phyloP scores from a whole-genome alignment of 2,888 invertebrate genomes.

The Gasteruption jaculator region DNA sequence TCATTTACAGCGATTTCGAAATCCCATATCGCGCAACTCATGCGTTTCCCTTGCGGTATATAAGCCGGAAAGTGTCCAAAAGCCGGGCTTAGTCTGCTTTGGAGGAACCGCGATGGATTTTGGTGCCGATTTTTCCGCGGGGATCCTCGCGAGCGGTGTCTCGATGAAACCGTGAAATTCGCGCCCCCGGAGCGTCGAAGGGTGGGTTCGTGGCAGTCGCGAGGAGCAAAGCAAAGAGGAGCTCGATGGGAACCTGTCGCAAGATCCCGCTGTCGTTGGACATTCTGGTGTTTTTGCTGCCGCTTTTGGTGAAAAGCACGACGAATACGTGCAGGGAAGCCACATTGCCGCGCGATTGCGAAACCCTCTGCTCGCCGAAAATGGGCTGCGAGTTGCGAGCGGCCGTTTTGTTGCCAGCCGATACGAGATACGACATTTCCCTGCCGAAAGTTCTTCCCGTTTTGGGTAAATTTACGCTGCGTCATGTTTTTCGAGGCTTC shows the following conservation, averaged over 20 bases:
- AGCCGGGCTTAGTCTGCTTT: too few species aligned
- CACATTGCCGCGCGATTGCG: conserved; percentile 48
- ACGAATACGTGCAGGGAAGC: conserved; percentile 37
- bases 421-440: conserved; percentile 60
- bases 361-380: conserved; percentile 52
- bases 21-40: too few species aligned
- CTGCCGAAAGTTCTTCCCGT: conserved; percentile 65
- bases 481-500: too few species aligned
- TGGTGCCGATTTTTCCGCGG: too few species aligned
- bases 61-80: too few species aligned
- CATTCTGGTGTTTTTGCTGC: conserved; percentile 15
- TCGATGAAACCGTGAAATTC: background rate
- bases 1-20: too few species aligned
- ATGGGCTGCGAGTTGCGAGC: conserved; percentile 60
- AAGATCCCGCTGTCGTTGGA: conserved; percentile 1
- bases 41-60: too few species aligned
- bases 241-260: too few species aligned
- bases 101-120: too few species aligned
- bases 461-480: conserved; percentile 32
- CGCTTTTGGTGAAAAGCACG: conserved; percentile 11
- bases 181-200: conserved; percentile 3
- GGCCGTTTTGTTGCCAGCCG: conserved; percentile 63
- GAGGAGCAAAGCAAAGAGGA: too few species aligned
- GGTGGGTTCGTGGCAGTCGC: conserved; percentile 7
- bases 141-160: too few species aligned